Evolutionary conservation across 2,888 invertebrate species (phyloP).

Genomic region (Lasioglossum figueresi): DNA sequence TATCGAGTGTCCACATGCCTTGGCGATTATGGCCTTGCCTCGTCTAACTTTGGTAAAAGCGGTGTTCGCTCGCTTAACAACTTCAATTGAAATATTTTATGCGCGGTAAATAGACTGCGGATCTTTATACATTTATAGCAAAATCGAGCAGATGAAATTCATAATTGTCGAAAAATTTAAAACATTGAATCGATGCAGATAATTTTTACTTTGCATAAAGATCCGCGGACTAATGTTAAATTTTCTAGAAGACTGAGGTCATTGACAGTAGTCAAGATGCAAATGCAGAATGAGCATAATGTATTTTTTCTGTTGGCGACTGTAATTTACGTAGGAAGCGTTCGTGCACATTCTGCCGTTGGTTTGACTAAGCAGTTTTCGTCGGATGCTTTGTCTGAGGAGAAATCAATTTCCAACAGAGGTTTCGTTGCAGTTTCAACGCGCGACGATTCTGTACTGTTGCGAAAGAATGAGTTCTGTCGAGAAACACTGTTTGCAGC

Average conservation of each 20-base stretch:
- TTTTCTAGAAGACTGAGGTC: not conserved
- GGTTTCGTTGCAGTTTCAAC: not conserved
- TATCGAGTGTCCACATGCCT: not conserved
- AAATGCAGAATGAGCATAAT: not conserved
- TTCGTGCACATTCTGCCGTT: not conserved
- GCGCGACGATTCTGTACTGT: not conserved
- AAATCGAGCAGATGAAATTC: too few relatives aligned
- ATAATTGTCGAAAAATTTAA: too few relatives aligned
- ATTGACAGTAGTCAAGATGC: not conserved
- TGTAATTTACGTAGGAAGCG: not conserved
- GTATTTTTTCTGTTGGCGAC: not conserved
- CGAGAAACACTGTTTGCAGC: slow-evolving; percentile 40
- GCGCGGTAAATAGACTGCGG: too few relatives aligned
- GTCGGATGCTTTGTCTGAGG: not conserved
- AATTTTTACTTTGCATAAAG: too few relatives aligned
- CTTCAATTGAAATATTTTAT: too few relatives aligned
- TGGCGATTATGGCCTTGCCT: not conserved
- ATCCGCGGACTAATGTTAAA: not conserved
- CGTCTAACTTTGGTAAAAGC: not conserved
- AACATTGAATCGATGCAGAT: too few relatives aligned
- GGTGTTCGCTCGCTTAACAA: too few relatives aligned
- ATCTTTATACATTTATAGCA: too few relatives aligned
- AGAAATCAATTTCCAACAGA: not conserved
- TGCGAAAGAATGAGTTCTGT: not conserved
- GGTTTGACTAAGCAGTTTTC: not conserved